Conservation (phyloP, 2,888 invertebrate species). For the Drosophila gaucha region DNA sequence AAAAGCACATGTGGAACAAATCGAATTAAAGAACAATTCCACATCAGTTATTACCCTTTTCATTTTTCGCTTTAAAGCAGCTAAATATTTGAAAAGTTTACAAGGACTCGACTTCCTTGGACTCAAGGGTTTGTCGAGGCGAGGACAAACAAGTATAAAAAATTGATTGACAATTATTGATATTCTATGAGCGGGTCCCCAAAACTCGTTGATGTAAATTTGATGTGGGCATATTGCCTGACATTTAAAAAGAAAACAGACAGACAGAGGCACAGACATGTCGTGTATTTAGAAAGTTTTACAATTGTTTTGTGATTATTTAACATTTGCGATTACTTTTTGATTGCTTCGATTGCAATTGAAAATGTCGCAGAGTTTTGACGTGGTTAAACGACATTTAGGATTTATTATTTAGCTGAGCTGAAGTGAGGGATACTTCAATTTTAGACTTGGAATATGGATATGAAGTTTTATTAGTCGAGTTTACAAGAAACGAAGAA, state of each 20-base stretch:
- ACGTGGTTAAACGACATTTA: no score
- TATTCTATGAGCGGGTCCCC: slow-evolving; percentile 56
- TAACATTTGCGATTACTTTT: slow-evolving; percentile 17
- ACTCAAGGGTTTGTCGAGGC: slow-evolving; percentile 17
- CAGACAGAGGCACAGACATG: background rate
- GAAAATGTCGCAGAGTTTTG: background rate
- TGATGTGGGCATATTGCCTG: slow-evolving; percentile 34
- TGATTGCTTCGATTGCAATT: slow-evolving; percentile 12
- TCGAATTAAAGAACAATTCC: slow-evolving; percentile 8
- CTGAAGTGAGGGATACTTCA: background rate
- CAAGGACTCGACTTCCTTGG: background rate
- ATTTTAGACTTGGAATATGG: background rate
- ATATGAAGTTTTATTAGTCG: no score
- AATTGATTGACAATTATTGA: slow-evolving; percentile 72
- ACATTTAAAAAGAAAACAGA: slow-evolving; percentile 12
- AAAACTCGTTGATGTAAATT: slow-evolving; percentile 41
- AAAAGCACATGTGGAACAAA: background rate
- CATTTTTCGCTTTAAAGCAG: slow-evolving; percentile 5
- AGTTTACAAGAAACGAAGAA: background rate
- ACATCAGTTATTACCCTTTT: background rate
- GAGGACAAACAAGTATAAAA: slow-evolving; percentile 21
- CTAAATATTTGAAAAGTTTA: slow-evolving; percentile 22
- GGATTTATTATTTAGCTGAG: background rate
- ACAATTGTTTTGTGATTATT: slow-evolving; percentile 23
- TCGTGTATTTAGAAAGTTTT: slow-evolving; percentile 16